Conservation (phyloP, 2,888 invertebrate species). For the Torymus tubicola region DNA sequence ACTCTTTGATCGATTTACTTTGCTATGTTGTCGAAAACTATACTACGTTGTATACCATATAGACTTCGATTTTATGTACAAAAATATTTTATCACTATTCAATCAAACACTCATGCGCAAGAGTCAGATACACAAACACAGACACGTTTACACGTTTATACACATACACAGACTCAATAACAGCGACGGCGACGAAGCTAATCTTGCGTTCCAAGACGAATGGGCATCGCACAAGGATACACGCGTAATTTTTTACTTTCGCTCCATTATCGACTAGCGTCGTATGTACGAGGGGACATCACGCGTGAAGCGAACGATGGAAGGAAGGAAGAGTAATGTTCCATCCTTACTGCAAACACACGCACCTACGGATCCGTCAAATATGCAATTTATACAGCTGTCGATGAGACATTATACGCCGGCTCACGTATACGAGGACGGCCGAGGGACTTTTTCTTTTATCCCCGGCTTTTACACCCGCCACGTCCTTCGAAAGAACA, state of each 20-base stretch:
- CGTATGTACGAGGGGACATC: background rate
- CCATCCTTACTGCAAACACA: background rate
- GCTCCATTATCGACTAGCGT: slow-evolving; percentile 27
- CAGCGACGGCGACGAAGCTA: background rate
- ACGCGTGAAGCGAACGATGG: too few species aligned
- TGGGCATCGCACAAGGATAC: background rate
- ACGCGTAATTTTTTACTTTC: slow-evolving; percentile 33
- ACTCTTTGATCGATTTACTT: background rate
- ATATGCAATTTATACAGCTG: slow-evolving; percentile 38
- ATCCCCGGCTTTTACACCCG: background rate
- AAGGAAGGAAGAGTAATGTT: slow-evolving; percentile 30
- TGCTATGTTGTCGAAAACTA: background rate
- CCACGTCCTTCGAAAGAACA: slow-evolving; percentile 15
- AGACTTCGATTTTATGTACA: slow-evolving; percentile 30
- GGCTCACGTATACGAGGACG: background rate
- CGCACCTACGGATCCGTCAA: slow-evolving; percentile 20
- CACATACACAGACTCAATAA: too few species aligned
- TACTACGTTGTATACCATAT: background rate
- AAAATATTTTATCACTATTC: slow-evolving; percentile 33
- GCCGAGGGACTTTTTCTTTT: background rate
- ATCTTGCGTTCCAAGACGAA: slow-evolving; percentile 2
- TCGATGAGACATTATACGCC: slow-evolving; percentile 31
- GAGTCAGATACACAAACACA: background rate
- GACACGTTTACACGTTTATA: too few species aligned
- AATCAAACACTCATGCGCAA: slow-evolving; percentile 14